Percentiles rank a stretch among this genome's conserved stretches.
Evolutionary conservation across 30 jellyfish, hydroid and myxozoan genomes (phyloP).

Genomic region (Haliclystus octoradiatus): DNA sequence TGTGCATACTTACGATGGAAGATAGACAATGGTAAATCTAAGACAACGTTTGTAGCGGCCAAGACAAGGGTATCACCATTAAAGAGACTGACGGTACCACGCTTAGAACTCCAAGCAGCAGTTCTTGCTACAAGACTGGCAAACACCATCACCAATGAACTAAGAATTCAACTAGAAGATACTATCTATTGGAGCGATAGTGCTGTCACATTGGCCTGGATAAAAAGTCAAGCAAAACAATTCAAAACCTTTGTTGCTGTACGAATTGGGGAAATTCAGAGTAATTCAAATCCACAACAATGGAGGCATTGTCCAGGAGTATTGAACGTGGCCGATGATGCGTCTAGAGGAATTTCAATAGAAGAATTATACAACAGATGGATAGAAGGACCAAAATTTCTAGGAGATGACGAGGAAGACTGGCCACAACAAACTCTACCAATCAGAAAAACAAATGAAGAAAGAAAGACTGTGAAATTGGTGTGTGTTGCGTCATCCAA

Average conservation of each 20-base stretch:
- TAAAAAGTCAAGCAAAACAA: no score
- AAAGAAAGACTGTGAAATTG: no score
- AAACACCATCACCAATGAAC: constrained; percentile 18
- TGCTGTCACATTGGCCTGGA: constrained; percentile 35
- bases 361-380: constrained; percentile 29
- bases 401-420: constrained; percentile 22
- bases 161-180: constrained; percentile 26
- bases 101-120: constrained; percentile 49
- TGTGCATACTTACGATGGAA: constrained; percentile 52
- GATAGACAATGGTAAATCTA: constrained; percentile 17
- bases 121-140: constrained; percentile 49
- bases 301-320: no score
- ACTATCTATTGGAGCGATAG: constrained; percentile 27
- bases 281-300: constrained; percentile 44
- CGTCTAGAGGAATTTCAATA: constrained; percentile 38
- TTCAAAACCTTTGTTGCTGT: no score
- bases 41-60: constrained; percentile 28
- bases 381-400: constrained; percentile 40
- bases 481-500: no score
- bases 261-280: constrained; percentile 41
- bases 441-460: no score
- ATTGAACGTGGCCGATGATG: no score
- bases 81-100: constrained; percentile 34
- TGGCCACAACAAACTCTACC: constrained; percentile 30
- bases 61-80: constrained; percentile 52